Conservation (phyloP, 2,797 vertebrate genomes). For the Thunnus albacares region DNA sequence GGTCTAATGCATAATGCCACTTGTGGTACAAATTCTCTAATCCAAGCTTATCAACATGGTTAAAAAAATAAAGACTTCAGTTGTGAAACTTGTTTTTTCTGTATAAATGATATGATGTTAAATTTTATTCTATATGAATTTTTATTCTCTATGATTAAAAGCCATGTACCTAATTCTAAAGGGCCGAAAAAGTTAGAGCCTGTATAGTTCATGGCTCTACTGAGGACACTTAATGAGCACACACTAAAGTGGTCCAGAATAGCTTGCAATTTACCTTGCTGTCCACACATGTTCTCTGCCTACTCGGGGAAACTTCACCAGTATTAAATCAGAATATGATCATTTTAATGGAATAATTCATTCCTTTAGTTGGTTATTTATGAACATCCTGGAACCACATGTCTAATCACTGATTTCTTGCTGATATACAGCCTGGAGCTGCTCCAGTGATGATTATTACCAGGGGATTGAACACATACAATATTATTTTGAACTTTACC, state of each 20-base stretch:
- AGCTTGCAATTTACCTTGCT: neutral
- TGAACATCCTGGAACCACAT: slow-evolving; percentile 39
- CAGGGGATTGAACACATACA: slow-evolving; percentile 53
- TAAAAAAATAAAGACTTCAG: neutral
- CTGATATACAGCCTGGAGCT: slow-evolving; percentile 51
- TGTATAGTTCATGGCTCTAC: slow-evolving; percentile 5
- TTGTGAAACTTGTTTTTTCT: neutral
- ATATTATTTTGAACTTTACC: slow-evolving; percentile 68
- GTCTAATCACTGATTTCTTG: slow-evolving; percentile 45
- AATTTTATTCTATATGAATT: neutral
- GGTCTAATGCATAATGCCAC: neutral
- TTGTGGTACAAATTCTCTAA: neutral
- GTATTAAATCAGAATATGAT: slow-evolving; percentile 57
- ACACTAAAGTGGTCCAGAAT: neutral
- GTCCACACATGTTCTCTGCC: slow-evolving; percentile 11
- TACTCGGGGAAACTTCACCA: slow-evolving; percentile 13
- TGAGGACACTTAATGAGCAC: slow-evolving; percentile 29
- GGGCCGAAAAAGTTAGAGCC: neutral
- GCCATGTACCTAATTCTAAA: neutral
- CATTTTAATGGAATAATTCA: slow-evolving; percentile 54
- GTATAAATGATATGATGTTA: neutral
- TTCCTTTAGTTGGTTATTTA: slow-evolving; percentile 54
- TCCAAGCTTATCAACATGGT: neutral
- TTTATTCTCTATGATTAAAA: slow-evolving; percentile 11
- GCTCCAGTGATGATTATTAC: slow-evolving; percentile 57